A percentile compares a stretch with the other conserved stretches of the same genome.
phyloP scores from a whole-genome alignment of 2,797 vertebrate genomes.

The Falco rusticolus region DNA sequence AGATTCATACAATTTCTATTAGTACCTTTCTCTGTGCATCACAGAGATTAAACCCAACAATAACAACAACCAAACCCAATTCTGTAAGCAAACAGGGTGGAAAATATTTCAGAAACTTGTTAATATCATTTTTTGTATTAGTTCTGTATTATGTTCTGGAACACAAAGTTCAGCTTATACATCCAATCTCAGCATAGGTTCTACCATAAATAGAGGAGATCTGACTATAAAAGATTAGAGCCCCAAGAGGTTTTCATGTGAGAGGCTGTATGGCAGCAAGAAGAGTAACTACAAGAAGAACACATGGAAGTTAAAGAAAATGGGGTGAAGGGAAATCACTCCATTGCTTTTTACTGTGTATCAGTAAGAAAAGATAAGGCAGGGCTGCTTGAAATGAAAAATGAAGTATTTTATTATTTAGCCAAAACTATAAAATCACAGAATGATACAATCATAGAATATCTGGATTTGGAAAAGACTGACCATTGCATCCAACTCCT shows the following conservation, averaged over 20 bases:
- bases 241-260: background rate
- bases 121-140: background rate
- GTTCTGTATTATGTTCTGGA: background rate
- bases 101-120: background rate
- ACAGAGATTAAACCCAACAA: background rate
- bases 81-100: background rate
- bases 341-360: background rate
- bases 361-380: background rate
- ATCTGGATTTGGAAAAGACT: too few species aligned
- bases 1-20: background rate
- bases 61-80: background rate
- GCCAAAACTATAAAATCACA: background rate
- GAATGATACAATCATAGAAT: too few species aligned
- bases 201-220: background rate
- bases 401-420: background rate
- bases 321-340: background rate
- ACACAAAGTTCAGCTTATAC: background rate
- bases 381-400: background rate
- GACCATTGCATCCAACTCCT: too few species aligned
- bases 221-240: background rate
- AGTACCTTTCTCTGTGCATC: background rate
- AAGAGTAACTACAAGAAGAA: background rate
- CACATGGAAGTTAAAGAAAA: background rate
- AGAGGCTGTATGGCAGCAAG: background rate
- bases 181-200: background rate